Evolutionary conservation across 2,888 invertebrate genomes (phyloP).

Genomic region (Heliconius sara): DNA sequence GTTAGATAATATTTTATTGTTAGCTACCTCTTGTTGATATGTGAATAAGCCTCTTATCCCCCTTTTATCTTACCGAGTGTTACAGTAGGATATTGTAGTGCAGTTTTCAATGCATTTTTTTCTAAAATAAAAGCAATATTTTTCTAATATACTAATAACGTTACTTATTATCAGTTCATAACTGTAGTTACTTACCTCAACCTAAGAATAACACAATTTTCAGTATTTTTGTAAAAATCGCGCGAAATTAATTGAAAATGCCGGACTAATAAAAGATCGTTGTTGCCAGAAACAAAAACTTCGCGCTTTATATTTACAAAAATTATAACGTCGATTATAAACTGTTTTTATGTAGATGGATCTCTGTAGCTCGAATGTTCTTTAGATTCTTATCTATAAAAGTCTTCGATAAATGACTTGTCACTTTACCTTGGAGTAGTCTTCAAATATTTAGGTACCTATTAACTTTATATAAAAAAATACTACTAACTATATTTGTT

Average conservation of each 20-base stretch:
- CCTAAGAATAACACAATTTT: constrained; percentile 18
- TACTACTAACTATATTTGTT: constrained; percentile 73
- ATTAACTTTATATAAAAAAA: constrained; percentile 57
- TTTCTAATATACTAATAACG: constrained; percentile 65
- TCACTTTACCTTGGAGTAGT: constrained; percentile 65
- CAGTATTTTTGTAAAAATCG: constrained; percentile 39
- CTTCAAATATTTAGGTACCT: constrained; percentile 60
- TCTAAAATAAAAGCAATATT: constrained; percentile 73
- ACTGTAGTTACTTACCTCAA: constrained; percentile 47
- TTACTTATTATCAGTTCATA: constrained; percentile 44
- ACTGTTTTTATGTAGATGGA: constrained; percentile 71
- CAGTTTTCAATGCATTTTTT: constrained; percentile 66
- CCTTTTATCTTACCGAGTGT: constrained; percentile 27
- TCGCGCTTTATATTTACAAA: constrained; percentile 37
- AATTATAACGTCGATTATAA: constrained; percentile 32
- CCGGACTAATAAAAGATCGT: background rate
- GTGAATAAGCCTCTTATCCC: constrained; percentile 26
- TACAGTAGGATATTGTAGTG: constrained; percentile 45
- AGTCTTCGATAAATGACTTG: constrained; percentile 56
- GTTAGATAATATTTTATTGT: background rate
- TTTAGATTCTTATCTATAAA: constrained; percentile 64
- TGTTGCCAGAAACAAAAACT: constrained; percentile 57
- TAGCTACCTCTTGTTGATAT: background rate
- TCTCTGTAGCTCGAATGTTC: constrained; percentile 69
- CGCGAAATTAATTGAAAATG: constrained; percentile 10